Conservation (phyloP, 2,113 vertebrate species). For the Mus pahari region DNA sequence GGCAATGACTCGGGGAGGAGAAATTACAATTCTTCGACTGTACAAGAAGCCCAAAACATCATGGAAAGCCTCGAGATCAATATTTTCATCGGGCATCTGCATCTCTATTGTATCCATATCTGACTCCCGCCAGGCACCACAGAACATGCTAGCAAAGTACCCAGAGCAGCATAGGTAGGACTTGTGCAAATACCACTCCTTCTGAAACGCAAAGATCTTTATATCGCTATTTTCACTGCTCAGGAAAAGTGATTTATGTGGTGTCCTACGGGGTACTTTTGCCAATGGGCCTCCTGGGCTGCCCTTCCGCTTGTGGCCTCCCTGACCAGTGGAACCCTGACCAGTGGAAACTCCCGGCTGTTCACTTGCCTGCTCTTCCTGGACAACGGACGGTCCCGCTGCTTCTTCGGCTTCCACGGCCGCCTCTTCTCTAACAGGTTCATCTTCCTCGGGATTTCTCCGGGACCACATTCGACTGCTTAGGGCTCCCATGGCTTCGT, state of each 20-base stretch:
- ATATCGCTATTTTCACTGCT: slow-evolving; percentile 49
- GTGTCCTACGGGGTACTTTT: fast-evolving
- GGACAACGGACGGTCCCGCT: background rate
- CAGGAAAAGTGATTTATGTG: background rate
- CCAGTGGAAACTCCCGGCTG: background rate
- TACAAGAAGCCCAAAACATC: slow-evolving; percentile 57
- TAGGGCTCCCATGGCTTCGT: background rate
- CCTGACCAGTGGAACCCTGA: background rate
- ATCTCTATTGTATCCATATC: slow-evolving; percentile 44
- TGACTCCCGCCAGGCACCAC: slow-evolving; percentile 55
- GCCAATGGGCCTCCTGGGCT: background rate
- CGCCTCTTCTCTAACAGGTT: no score
- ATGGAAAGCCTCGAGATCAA: slow-evolving; percentile 37
- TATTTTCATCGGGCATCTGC: slow-evolving; percentile 63
- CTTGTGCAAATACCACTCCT: slow-evolving; percentile 47
- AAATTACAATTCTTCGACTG: background rate
- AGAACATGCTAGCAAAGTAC: slow-evolving; percentile 71
- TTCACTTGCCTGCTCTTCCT: background rate
- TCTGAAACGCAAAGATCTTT: background rate
- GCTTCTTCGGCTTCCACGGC: no score
- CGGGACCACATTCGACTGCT: background rate
- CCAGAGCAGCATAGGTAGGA: slow-evolving; percentile 32
- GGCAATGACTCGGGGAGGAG: background rate
- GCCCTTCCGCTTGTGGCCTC: background rate
- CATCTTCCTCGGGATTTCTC: no score